Conservation (phyloP, 1,140 invertebrate species). For the Drosophila persimilis region DNA sequence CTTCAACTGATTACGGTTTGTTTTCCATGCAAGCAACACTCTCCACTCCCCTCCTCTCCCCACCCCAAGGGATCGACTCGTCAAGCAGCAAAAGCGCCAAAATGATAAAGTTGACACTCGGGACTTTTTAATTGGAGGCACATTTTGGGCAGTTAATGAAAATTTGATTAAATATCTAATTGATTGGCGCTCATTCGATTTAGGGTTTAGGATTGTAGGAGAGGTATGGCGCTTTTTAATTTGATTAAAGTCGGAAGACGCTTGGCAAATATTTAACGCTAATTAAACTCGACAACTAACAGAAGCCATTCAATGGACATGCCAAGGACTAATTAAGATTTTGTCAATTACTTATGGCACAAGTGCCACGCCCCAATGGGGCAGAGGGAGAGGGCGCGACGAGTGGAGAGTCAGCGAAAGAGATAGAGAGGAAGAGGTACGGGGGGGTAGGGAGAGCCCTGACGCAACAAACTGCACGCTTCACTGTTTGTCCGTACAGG, state of each 20-base stretch:
- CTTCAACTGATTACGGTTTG: constrained; percentile 72
- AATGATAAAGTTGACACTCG: constrained; percentile 64
- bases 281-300: constrained; percentile 76
- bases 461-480: constrained; percentile 74
- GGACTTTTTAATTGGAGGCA: constrained; percentile 48
- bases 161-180: constrained; percentile 62
- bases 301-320: constrained; percentile 76
- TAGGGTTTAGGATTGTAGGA: background rate
- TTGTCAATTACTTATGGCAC: constrained; percentile 79
- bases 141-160: constrained; percentile 45
- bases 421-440: background rate
- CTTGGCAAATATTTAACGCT: constrained; percentile 62
- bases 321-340: constrained; percentile 81
- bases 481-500: constrained; percentile 15
- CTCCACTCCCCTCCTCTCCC: background rate
- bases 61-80: constrained; percentile 2
- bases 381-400: background rate
- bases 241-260: constrained; percentile 70
- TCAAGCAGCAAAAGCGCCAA: constrained; percentile 20
- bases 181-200: constrained; percentile 27
- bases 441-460: constrained; percentile 15
- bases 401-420: background rate
- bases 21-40: constrained; percentile 67
- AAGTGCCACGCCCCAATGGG: constrained; percentile 59
- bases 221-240: constrained; percentile 57